Evolutionary conservation across 2,113 vertebrate species (phyloP).

Genomic region (Zosterops borbonicus): DNA sequence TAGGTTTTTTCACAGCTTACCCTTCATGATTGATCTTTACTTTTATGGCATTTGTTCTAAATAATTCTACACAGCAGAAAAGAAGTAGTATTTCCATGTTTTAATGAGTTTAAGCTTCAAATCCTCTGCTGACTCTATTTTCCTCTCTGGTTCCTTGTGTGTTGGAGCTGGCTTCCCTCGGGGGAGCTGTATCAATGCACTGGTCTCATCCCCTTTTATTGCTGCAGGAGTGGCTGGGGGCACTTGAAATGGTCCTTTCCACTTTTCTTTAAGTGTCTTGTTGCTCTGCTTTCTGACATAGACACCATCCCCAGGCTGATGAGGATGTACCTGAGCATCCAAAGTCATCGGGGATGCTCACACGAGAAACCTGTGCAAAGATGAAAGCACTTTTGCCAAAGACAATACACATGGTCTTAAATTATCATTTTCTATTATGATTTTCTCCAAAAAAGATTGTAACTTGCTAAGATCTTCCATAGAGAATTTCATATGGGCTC

Average conservation of each 20-base stretch:
- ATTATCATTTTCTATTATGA: not conserved
- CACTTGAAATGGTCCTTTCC: not conserved
- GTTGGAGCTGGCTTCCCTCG: not conserved
- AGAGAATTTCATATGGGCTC: not conserved
- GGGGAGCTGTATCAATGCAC: not conserved
- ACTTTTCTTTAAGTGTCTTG: not conserved
- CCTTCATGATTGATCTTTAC: not conserved
- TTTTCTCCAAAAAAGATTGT: too few relatives aligned
- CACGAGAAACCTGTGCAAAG: not conserved
- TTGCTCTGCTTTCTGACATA: not conserved
- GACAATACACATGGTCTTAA: not conserved
- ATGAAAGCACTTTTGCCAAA: not conserved
- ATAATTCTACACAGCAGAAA: not conserved
- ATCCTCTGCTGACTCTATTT: not conserved
- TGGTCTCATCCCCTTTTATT: not conserved
- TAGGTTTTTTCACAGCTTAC: not conserved
- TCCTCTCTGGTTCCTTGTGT: not conserved
- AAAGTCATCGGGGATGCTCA: not conserved
- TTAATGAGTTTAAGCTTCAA: not conserved
- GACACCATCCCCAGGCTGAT: not conserved
- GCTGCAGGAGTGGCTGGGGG: too few relatives aligned
- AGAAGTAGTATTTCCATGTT: not conserved
- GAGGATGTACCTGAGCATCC: not conserved
- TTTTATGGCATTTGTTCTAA: not conserved
- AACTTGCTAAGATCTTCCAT: too few relatives aligned